Base-by-base conservation (phyloP, 1,140 invertebrate genomes). In the Melitaea cinxia region DNA sequence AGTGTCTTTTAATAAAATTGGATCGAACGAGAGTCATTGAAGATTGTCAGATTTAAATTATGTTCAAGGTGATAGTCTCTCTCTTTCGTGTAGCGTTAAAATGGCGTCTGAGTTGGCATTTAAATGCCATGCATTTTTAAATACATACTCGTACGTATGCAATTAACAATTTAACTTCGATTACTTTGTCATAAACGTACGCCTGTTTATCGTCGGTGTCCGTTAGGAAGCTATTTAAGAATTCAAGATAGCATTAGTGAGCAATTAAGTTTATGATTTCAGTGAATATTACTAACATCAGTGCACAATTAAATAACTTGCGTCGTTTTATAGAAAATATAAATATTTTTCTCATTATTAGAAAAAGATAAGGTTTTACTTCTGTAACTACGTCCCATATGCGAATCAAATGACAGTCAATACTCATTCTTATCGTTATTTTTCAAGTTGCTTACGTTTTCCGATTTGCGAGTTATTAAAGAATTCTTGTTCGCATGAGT, bases 121-220 rank as follows among this genome's bases (percentile, higher is more conserved):
- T 90, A 90, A 90, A 90, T 90, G 88, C 86, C 88, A 89, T 84
- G 77, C 81, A 79, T 88, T 90, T 89, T 90, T 90, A 87, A 81
- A 89, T 83, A 87, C 85, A 84, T 82, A 68, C 81, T 74, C n/a
- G n/a, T n/a, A 80, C 79, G 78, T 82, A 80, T 75, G 77, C 77
- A 89, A 88, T 90, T 86, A 90, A 85, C 77, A 83, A 84, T 86
- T 82, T 77, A 73, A 78, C 75, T 85, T 82, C 80, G 82, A 85
- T 87, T 83, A 87, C 83, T 83, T 81, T 85, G 83, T 86, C 78
- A 81, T 86, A 84, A 84, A 82, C 69, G 71, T 71, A 70, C 68
- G 75, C 56, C 68, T 77, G 65, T 76, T 70, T 80, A 76, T 72
- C 65, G 65, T 39, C 62, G 62, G 53, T 50, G 47, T 62, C 74